Percentiles rank a stretch among this genome's conserved stretches.
Conservation (phyloP, 2,797 vertebrate genomes). For the Acanthopagrus latus region DNA sequence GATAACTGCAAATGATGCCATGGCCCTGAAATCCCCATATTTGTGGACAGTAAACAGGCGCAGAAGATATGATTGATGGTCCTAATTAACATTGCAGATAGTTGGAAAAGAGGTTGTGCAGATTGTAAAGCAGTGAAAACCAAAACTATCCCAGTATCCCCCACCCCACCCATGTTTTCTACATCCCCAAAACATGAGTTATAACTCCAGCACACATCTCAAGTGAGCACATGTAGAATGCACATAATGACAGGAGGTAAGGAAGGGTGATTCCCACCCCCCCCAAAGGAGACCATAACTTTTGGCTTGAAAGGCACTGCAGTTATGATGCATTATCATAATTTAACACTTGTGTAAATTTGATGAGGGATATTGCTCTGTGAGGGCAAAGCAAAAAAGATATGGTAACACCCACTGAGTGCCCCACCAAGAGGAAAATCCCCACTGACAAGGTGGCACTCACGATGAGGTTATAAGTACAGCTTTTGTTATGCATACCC, state of each 20-base stretch:
- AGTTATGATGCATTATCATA: constrained; percentile 20
- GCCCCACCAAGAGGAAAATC: constrained; percentile 29
- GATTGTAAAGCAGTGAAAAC: constrained; percentile 61
- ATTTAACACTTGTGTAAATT: constrained; percentile 18
- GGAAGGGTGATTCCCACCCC: constrained; percentile 15
- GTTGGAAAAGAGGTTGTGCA: constrained; percentile 68
- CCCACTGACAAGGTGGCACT: constrained; percentile 38
- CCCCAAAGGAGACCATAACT: not conserved
- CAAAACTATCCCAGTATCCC: constrained; percentile 72
- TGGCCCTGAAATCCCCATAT: constrained; percentile 80
- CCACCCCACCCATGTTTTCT: constrained; percentile 70
- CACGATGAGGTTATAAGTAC: constrained; percentile 31
- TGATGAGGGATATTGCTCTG: constrained; percentile 12
- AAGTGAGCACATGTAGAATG: constrained; percentile 45
- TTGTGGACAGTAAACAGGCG: constrained; percentile 74
- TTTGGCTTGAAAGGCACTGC: constrained; percentile 4
- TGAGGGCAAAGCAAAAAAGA: constrained; percentile 13
- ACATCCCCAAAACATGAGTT: constrained; percentile 68
- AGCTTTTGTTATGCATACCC: constrained; percentile 18
- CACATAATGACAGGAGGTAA: constrained; percentile 48
- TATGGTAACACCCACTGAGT: constrained; percentile 30
- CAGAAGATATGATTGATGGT: constrained; percentile 75
- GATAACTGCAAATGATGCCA: constrained; percentile 72
- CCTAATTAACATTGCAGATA: constrained; percentile 81
- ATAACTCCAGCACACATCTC: constrained; percentile 55